Percentiles rank a stretch among this genome's conserved stretches.
Evolutionary conservation across 2,797 vertebrate genomes (phyloP).

Genomic region (Scolopax rusticola): DNA sequence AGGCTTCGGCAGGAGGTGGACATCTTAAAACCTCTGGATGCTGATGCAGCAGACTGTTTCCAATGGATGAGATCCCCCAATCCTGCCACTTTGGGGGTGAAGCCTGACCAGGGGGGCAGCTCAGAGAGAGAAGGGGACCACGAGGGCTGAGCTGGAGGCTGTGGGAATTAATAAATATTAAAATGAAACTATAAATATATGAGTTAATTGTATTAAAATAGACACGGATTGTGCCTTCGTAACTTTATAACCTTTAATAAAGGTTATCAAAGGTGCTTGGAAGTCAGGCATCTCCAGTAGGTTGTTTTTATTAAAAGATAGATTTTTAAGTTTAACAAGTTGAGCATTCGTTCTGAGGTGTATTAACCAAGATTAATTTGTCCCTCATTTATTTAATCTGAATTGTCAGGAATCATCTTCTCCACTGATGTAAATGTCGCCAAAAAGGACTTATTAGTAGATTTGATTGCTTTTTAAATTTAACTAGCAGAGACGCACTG

Average conservation of each 20-base stretch:
- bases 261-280: neutral
- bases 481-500: slow-evolving; percentile 77
- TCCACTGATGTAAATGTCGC: slow-evolving; percentile 76
- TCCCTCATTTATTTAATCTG: slow-evolving; percentile 78
- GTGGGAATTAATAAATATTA: slow-evolving; percentile 69
- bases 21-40: neutral
- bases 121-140: rapidly evolving
- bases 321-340: slow-evolving; percentile 35
- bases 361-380: slow-evolving; percentile 76
- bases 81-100: rapidly evolving
- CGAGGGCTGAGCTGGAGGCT: neutral
- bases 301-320: slow-evolving; percentile 21
- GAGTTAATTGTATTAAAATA: slow-evolving; percentile 49
- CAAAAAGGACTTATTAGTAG: slow-evolving; percentile 79
- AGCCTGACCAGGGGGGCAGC: neutral
- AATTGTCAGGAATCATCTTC: slow-evolving; percentile 79
- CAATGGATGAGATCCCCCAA: neutral
- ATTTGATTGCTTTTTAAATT: slow-evolving; percentile 85
- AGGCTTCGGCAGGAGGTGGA: neutral
- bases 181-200: slow-evolving; percentile 56
- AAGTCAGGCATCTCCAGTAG: neutral
- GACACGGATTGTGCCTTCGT: slow-evolving; percentile 55
- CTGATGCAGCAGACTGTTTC: neutral
- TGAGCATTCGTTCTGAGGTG: slow-evolving; percentile 20
- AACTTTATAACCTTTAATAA: slow-evolving; percentile 55